Evolutionary conservation across 2,797 vertebrate genomes (phyloP), one percentile per base, ranked within the genome.

Genomic region (Macropodus opercularis): DNA sequence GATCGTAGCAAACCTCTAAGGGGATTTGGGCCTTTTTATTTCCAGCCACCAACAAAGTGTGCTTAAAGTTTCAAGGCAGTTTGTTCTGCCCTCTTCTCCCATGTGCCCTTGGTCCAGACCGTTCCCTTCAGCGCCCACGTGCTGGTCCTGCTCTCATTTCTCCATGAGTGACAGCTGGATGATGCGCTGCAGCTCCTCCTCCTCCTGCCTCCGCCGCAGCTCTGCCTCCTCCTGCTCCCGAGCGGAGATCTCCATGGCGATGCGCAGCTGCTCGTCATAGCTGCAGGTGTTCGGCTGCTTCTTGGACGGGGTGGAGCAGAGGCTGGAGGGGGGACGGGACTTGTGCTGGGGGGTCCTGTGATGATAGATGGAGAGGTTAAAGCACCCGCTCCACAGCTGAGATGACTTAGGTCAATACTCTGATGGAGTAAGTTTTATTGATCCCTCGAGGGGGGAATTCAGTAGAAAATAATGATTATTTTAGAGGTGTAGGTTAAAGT

Each of bases 141-240:
- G 4, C 44, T 8, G 53, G 61, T 47, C 52, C 61, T n/a, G 23
- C 26, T 48, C 52, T 92, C 84, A 98, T 85, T 98, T 96, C 87
- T 98, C 96, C 68, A 94, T 97, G 75, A 98, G 92, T 0, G 96
- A 99, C 81, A 99, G 95, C 92, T 91, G 94, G 79, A 98, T 94
- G 87, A 98, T 97, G n/a, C 94, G 92, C 86, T 95, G 93, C 31
- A 98, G 92, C 81, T 98, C 95, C 81, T 96, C 95, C 47, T 98
- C 96, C 77, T 98, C 96, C 78, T 82, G 94, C 43, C 89, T 92
- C 8, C 85, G 93, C n/a, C 92, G 91, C 29, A 90, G 89, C 87
- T 95, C 92, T 4, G 92, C 93, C 77, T 95, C 95, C 69, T 95
- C 94, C 82, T 95, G 95, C 86, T 99, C 96, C 27, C 92, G 92